Conservation (phyloP, 2,113 vertebrate species). For the Onychorhynchus coronatus region DNA sequence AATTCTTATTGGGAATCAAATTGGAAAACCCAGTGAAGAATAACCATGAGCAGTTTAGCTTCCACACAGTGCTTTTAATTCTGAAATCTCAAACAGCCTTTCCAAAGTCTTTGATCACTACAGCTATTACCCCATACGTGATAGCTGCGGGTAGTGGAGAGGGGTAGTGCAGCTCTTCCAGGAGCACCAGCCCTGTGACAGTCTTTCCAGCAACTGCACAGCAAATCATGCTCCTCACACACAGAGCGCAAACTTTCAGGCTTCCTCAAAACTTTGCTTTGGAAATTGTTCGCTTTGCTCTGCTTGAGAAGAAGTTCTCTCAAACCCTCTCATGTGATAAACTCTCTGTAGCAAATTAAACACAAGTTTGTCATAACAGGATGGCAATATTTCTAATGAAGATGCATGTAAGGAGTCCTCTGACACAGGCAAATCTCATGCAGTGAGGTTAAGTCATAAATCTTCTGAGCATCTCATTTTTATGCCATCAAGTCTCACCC, state of each 20-base stretch:
- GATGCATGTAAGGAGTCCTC: background rate
- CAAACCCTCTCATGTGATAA: background rate
- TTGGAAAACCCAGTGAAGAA: background rate
- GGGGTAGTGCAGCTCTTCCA: background rate
- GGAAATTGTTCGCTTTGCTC: background rate
- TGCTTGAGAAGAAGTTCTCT: background rate
- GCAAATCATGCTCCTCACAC: background rate
- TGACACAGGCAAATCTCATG: background rate
- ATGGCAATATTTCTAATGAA: background rate
- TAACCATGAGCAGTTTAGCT: background rate
- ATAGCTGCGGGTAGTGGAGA: background rate
- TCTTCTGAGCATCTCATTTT: background rate
- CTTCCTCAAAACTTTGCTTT: background rate
- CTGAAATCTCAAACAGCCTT: background rate
- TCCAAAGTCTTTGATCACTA: background rate
- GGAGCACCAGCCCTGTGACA: background rate
- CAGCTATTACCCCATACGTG: fast-evolving
- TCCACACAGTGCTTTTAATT: background rate
- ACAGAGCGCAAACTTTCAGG: background rate
- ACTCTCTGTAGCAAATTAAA: background rate
- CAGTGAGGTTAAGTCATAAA: fast-evolving
- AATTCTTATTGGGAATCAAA: background rate
- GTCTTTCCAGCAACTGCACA: background rate
- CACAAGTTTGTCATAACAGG: background rate
- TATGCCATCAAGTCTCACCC: background rate